Percentiles rank a stretch among this genome's conserved stretches.
These are phyloP conservation scores for Gavia stellata DNA, from an alignment of 2,113 vertebrate genomes.

Conservation along the genomic window DNA sequence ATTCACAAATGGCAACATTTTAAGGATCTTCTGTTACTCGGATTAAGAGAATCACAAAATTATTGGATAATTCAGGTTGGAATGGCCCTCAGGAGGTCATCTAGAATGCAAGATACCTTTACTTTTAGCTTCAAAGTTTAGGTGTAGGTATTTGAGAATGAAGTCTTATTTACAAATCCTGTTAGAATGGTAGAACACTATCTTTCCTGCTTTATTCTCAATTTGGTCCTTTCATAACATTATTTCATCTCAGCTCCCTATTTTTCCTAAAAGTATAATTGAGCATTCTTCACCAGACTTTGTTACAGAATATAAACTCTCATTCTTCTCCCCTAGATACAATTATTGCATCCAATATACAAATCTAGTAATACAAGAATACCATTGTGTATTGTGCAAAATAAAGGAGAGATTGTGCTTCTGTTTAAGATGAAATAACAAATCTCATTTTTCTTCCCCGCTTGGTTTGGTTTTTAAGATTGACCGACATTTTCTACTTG, in stretches of 20 bases:
- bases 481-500: background rate
- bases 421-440: background rate
- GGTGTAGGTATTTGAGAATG: background rate
- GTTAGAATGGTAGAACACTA: background rate
- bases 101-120: background rate
- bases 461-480: background rate
- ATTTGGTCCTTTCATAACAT: background rate
- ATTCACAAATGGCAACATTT: background rate
- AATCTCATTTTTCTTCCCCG: background rate
- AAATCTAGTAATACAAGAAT: background rate
- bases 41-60: background rate
- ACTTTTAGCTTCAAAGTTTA: background rate
- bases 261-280: background rate
- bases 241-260: background rate
- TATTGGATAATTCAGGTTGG: background rate
- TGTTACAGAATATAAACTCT: background rate
- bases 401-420: background rate
- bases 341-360: background rate
- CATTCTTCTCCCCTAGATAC: background rate
- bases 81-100: background rate
- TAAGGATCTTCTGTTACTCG: background rate
- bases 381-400: background rate
- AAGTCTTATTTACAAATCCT: background rate
- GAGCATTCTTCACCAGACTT: background rate
- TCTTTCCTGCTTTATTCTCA: background rate